Base-by-base conservation (phyloP, 1,140 invertebrate species). In the Uloborus diversus region DNA sequence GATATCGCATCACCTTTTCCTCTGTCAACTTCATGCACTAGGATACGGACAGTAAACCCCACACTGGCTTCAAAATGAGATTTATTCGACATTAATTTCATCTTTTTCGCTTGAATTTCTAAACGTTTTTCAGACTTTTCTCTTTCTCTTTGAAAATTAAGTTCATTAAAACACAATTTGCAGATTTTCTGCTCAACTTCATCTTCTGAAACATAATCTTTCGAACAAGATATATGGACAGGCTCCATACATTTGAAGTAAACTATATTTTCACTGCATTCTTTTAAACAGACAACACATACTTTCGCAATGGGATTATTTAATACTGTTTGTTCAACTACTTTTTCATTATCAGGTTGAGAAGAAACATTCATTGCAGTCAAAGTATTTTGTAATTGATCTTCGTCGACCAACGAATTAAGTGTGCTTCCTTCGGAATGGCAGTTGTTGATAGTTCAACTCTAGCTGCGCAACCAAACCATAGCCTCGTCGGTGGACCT, bases 261-360 rank as follows among this genome's bases (percentile, higher is more conserved):
- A 66, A 66, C 62, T 66, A 66, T 66, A 49, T 76, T 49, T 76
- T 76, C 71, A 64, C 59, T 65, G 71, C 59, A 64, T 76, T 76
- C 71, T 76, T 76, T 51, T 68, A 59, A 78, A 57, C 62, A 78
- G 33, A 59, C 53, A 57, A 57, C 51, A 78, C 75, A 68, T 78
- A 78, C 64, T 78, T 78, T 59, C 20, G 32, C 59, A 78, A 78
- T 66, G 62, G 62, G 49, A 66, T 66, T 79, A 79, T 66, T 78
- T 78, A 78, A 78, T 57, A 65, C 23, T 66, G 73, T 66, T 66
- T 78, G 30, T 78, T 66, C 30, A 78, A 78, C 42, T 57, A 78
- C n/a, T 65, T 53, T 35, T 32, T 66, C 73, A 78, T 56, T 78
- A 78, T 56, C 59, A 76, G 42, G 71, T 76, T 76, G 37, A 76